Percentiles rank a stretch among this genome's conserved stretches.
phyloP scores from a whole-genome alignment of 2,113 vertebrate species.

The Bufo gargarizans region DNA sequence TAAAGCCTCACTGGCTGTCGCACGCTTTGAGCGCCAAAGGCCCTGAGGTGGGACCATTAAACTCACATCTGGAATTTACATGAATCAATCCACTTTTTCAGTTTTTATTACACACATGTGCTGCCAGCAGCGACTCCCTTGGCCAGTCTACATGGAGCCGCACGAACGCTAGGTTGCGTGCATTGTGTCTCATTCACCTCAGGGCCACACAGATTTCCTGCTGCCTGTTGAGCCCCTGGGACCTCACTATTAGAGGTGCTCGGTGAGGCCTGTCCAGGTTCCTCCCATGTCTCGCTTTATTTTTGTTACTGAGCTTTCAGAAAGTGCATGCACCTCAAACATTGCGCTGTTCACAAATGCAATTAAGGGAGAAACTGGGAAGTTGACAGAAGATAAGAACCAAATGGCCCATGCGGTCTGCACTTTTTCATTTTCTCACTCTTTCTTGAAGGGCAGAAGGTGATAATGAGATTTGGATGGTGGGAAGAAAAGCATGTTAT shows the following conservation, averaged over 20 bases:
- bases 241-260: constrained; percentile 42
- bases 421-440: constrained; percentile 3
- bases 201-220: constrained; percentile 29
- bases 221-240: constrained; percentile 20
- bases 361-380: constrained; percentile 8
- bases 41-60: neutral
- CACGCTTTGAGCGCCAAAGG: too few species aligned
- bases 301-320: constrained; percentile 31
- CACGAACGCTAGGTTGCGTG: neutral
- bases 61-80: constrained; percentile 46
- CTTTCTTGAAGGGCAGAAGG: neutral
- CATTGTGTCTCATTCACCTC: constrained; percentile 44
- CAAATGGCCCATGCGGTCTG: constrained; percentile 25
- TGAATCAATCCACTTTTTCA: constrained; percentile 10
- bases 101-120: constrained; percentile 45
- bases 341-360: neutral
- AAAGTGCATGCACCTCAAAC: neutral
- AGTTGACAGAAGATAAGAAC: constrained; percentile 8
- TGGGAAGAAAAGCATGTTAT: neutral
- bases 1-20: neutral
- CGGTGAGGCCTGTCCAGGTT: constrained; percentile 38
- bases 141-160: constrained; percentile 51
- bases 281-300: constrained; percentile 20
- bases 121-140: constrained; percentile 30
- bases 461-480: neutral